These are phyloP conservation scores for Clistopyga incitator DNA, from an alignment of 2,888 invertebrate species.

Conservation along the genomic window DNA sequence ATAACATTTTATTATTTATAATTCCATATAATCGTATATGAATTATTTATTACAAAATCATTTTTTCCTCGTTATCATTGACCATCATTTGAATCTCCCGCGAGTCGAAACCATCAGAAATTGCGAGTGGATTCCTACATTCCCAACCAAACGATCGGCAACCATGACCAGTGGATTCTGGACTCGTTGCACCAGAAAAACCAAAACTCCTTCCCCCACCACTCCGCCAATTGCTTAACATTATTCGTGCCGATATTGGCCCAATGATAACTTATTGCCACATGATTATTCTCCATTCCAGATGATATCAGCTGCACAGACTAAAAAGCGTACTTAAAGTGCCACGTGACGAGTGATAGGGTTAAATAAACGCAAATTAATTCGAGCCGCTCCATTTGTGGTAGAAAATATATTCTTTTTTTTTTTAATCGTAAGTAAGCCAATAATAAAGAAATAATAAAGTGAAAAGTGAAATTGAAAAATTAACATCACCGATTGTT, in stretches of 20 bases:
- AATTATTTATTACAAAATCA: no score
- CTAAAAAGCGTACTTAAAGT: background rate
- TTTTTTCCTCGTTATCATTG: no score
- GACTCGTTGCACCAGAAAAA: background rate
- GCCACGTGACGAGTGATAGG: background rate
- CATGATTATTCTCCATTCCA: conserved; percentile 2
- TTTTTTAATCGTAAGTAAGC: conserved; percentile 2
- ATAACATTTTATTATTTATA: no score
- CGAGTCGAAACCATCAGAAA: no score
- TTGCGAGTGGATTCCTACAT: conserved; percentile 14
- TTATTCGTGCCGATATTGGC: background rate
- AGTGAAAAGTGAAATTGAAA: background rate
- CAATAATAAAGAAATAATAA: no score
- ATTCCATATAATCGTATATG: no score
- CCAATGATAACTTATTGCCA: background rate
- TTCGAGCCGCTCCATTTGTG: background rate
- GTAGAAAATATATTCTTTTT: background rate
- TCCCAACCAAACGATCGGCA: background rate
- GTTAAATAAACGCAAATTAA: background rate
- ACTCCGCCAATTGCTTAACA: background rate
- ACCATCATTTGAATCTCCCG: no score
- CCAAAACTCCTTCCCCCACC: background rate
- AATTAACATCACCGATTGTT: background rate
- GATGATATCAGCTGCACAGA: background rate
- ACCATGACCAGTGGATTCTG: background rate